Percentiles rank a stretch among this genome's conserved stretches.
phyloP scores from a whole-genome alignment of 2,888 invertebrate genomes.

The Cremastobaeus sp. region DNA sequence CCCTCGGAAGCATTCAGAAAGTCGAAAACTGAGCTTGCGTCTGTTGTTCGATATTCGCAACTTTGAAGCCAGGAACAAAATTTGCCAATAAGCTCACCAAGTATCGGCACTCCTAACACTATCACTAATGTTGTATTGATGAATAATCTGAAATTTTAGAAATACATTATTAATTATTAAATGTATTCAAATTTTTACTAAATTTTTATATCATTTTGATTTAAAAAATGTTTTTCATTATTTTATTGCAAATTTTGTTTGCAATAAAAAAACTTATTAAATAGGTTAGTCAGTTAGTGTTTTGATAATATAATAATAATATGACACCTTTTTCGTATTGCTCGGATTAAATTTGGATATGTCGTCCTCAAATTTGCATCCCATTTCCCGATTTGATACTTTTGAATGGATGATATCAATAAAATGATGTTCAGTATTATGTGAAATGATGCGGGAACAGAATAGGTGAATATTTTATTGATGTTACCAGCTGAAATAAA shows the following conservation, averaged over 20 bases:
- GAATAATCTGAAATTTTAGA: conserved; percentile 1
- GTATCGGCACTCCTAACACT: background rate
- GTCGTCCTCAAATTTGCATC: too few relatives aligned
- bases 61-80: background rate
- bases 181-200: background rate
- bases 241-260: too few relatives aligned
- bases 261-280: too few relatives aligned
- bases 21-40: background rate
- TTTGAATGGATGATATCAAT: conserved; percentile 4
- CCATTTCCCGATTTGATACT: background rate
- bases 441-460: conserved; percentile 8
- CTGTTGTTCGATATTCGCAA: conserved; percentile 8
- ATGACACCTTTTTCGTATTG: background rate
- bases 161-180: background rate
- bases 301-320: too few relatives aligned
- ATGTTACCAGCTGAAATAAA: conserved; percentile 16
- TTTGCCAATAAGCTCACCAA: conserved; percentile 1
- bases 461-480: conserved; percentile 7
- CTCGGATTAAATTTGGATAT: background rate
- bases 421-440: conserved; percentile 12
- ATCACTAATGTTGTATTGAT: conserved; percentile 1
- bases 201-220: too few relatives aligned
- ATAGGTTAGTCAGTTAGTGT: too few relatives aligned
- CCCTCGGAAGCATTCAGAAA: conserved; percentile 15
- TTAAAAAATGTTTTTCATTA: too few relatives aligned